Evolutionary conservation across 2,888 invertebrate species (phyloP).

Genomic region (Eucera pruinosa): DNA sequence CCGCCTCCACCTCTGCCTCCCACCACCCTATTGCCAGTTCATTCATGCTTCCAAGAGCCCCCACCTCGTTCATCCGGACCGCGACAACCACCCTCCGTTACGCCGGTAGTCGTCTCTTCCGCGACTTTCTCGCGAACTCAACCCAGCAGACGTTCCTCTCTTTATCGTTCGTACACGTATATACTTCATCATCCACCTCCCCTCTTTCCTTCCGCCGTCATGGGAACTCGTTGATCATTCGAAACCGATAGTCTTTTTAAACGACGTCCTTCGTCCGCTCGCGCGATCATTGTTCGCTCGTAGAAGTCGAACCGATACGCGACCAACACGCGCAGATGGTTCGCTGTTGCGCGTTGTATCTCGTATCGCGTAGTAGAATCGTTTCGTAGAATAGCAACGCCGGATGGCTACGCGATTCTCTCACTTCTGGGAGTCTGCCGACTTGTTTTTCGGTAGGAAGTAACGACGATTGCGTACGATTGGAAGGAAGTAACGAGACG

Average conservation of each 20-base stretch:
- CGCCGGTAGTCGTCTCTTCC: conserved; percentile 38
- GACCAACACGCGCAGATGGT: no score
- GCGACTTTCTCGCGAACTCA: conserved; percentile 21
- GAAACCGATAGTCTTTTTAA: neutral
- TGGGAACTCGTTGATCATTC: neutral
- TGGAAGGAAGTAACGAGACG: conserved; percentile 77
- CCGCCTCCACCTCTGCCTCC: conserved; percentile 59
- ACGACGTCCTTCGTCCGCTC: neutral
- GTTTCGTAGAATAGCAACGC: neutral
- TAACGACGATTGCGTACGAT: conserved; percentile 60
- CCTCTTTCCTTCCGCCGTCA: neutral
- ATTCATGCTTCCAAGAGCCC: conserved; percentile 78
- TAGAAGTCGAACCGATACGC: no score
- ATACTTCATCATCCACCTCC: no score
- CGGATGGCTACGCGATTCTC: conserved; percentile 20
- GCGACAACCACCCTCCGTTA: conserved; percentile 61
- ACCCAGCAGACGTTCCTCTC: neutral
- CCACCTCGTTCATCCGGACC: conserved; percentile 61
- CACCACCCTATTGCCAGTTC: conserved; percentile 72
- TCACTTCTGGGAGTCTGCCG: conserved; percentile 26
- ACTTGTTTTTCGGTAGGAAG: conserved; percentile 51
- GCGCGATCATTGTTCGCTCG: neutral
- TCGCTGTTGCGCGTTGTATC: no score
- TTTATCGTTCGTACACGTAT: conserved; percentile 1
- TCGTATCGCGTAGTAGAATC: no score